Base-by-base conservation (phyloP, 2,797 vertebrate genomes). In the Poeciliopsis gracilis region DNA sequence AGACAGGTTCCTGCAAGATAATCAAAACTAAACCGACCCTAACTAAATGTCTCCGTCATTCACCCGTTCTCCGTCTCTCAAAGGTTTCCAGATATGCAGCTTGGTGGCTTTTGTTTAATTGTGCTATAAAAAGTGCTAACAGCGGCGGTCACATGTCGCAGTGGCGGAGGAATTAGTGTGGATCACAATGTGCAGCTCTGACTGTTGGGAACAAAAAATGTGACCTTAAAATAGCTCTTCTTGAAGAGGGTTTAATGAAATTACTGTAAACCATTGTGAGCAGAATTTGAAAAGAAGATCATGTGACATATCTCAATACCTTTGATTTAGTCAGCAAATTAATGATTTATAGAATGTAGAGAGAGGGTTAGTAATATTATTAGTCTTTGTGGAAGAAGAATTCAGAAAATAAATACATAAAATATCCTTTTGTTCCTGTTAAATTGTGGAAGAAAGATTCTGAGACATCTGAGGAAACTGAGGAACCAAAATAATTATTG, bases 1-100 rank as follows among this genome's bases (percentile, higher is more conserved):
- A 82, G 85, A 83, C 84, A 72, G 70, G 82, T 84, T 87, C 81
- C 77, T 81, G 84, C 81, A 78, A 41, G 20, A 76, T 76, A 66
- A 72, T 87, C 84, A 85, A 53, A 47, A 76, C 81, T 91, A 53
- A 41, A 18, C 36, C 36, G 25, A 25, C 12, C 23, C 11, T 67
- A 25, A 41, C 36, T 11, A 41, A 25, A 41, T 41, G 63, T 25
- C 63, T 67, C 59, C 2, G 16, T 36, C 18, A 36, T 36, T 36
- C 16, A 63, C 33, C 18, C 8, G 33, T 36, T 18, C 33, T 63
- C 61, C 16, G 36, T 36, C 16, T 63, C 38, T 41, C 12, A 12
- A 67, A 67, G 36, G 20, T 67, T 41, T 41, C 36, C 63, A 41
- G 9, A 67, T 67, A 66, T 38, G 61, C 15, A 38, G 36, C 9